A percentile compares a stretch with the other conserved stretches of the same genome.
phyloP scores from a whole-genome alignment of 2,797 vertebrate species.

The Falco biarmicus region DNA sequence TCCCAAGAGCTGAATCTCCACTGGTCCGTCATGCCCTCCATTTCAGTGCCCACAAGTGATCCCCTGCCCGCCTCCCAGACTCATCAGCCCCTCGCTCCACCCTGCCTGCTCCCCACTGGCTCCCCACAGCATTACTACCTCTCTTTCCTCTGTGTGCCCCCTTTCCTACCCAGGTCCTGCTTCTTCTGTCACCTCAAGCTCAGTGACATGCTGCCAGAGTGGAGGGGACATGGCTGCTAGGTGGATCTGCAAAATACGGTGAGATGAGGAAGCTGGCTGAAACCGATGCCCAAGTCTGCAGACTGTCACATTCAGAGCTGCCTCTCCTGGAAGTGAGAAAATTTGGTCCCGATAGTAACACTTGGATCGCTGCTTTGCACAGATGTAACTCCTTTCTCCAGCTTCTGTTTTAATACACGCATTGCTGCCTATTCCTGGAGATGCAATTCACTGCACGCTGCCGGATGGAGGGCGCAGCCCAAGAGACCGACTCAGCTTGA shows the following conservation, averaged over 20 bases:
- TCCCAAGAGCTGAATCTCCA: background rate
- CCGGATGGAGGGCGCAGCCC: conserved; percentile 3
- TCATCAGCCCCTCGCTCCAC: background rate
- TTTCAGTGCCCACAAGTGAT: background rate
- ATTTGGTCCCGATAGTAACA: conserved; percentile 63
- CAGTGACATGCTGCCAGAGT: background rate
- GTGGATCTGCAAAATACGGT: background rate
- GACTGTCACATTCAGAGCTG: conserved; percentile 57
- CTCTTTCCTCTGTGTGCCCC: background rate
- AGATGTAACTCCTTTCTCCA: conserved; percentile 59
- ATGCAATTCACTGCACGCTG: background rate
- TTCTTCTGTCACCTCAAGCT: background rate
- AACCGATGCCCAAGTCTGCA: conserved; percentile 49
- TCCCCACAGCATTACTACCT: background rate
- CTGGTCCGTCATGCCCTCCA: background rate
- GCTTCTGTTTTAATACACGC: conserved; percentile 46
- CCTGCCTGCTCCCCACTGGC: background rate
- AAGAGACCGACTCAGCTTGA: background rate
- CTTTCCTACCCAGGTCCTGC: background rate
- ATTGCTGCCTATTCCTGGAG: conserved; percentile 57
- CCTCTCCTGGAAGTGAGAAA: conserved; percentile 66
- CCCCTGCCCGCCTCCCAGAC: background rate
- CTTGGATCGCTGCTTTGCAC: conserved; percentile 55
- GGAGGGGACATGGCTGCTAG: background rate
- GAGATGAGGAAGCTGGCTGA: conserved; percentile 52